A percentile compares a stretch with the other conserved stretches of the same genome.
phyloP scores from a whole-genome alignment of 2,797 vertebrate genomes.

The Arrhamphus sclerolepis region DNA sequence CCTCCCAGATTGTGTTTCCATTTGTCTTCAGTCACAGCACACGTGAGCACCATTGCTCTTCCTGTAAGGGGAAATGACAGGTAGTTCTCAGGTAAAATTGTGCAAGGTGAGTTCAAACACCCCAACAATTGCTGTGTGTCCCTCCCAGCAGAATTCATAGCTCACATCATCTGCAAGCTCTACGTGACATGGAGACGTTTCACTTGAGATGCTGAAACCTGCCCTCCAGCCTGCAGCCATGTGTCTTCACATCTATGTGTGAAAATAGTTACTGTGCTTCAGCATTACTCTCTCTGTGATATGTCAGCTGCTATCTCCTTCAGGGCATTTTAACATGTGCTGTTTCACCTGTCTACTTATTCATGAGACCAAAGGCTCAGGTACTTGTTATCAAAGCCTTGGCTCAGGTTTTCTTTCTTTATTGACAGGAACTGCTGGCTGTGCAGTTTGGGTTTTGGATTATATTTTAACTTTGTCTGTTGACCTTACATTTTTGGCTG shows the following conservation, averaged over 20 bases:
- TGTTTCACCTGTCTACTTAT: constrained; percentile 53
- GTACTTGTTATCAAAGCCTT: constrained; percentile 57
- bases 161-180: constrained; percentile 31
- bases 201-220: constrained; percentile 64
- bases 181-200: constrained; percentile 58
- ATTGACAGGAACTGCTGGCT: constrained; percentile 44
- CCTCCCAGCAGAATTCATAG: constrained; percentile 36
- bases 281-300: constrained; percentile 33
- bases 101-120: constrained; percentile 68
- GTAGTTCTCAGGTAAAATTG: constrained; percentile 60
- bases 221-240: constrained; percentile 34
- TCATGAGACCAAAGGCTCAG: constrained; percentile 49
- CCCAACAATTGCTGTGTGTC: constrained; percentile 18
- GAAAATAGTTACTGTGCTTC: constrained; percentile 22
- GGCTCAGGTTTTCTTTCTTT: constrained; percentile 22
- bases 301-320: constrained; percentile 41
- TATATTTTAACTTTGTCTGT: constrained; percentile 31
- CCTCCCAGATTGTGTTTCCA: constrained; percentile 68
- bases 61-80: constrained; percentile 46
- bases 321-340: constrained; percentile 46
- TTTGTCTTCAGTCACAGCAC: constrained; percentile 66
- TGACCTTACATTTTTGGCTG: constrained; percentile 15
- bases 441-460: constrained; percentile 26
- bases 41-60: constrained; percentile 64
- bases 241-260: constrained; percentile 37